phyloP scores from a whole-genome alignment of 2,113 vertebrate genomes.

The Uria aalge region DNA sequence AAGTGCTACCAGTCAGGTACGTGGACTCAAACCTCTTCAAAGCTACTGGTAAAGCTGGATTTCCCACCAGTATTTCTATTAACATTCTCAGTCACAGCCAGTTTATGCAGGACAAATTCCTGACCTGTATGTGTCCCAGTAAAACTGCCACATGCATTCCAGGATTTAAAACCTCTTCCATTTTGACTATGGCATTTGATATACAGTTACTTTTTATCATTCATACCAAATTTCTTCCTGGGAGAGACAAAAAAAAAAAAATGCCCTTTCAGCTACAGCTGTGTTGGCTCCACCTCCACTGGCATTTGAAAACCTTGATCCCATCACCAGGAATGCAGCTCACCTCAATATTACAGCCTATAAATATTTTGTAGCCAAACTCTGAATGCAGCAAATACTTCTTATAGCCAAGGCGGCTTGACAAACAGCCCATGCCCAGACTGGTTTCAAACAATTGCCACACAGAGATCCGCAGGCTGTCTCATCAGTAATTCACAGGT shows the following conservation, averaged over 20 bases:
- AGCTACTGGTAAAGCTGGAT: background rate
- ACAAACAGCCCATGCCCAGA: background rate
- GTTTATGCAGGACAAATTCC: background rate
- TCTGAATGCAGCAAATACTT: background rate
- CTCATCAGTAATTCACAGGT: background rate
- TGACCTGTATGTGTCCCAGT: background rate
- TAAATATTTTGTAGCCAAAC: background rate
- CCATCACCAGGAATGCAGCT: background rate
- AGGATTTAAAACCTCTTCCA: background rate
- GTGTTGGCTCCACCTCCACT: background rate
- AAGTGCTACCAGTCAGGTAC: background rate
- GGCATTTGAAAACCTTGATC: background rate
- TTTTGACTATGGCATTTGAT: background rate
- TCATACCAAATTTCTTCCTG: background rate
- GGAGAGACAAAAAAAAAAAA: background rate
- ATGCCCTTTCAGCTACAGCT: background rate
- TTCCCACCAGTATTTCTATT: background rate
- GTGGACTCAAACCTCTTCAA: background rate
- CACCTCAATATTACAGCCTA: background rate
- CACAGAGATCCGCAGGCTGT: rapidly evolving
- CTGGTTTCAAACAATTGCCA: background rate
- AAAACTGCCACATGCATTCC: background rate
- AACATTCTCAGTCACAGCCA: background rate
- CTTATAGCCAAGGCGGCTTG: background rate
- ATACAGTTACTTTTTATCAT: background rate